phyloP scores from a whole-genome alignment of 2,797 vertebrate species.

The Sebastolobus alascanus region DNA sequence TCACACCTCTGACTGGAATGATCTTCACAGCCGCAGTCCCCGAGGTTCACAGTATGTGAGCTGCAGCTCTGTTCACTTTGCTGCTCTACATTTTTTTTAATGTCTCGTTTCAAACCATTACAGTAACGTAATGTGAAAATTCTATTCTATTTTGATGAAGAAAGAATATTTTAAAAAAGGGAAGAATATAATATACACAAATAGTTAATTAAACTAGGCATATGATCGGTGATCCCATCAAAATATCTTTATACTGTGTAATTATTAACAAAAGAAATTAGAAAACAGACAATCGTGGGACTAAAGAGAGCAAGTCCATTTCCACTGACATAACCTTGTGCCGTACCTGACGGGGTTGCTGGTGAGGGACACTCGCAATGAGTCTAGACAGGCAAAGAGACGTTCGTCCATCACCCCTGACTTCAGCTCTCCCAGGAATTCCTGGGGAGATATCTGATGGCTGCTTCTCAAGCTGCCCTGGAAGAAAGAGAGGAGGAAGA shows the following conservation, averaged over 20 bases:
- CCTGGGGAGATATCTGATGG: conserved; percentile 93
- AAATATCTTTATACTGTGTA: not conserved
- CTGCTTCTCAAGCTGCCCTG: conserved; percentile 93
- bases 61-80: not conserved
- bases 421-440: conserved; percentile 95
- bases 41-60: not conserved
- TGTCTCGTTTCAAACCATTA: not conserved
- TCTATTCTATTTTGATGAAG: not conserved
- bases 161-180: not conserved
- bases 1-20: not conserved
- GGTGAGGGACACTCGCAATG: conserved; percentile 95
- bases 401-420: conserved; percentile 92
- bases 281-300: not conserved
- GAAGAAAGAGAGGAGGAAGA: conserved; percentile 22
- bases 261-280: not conserved
- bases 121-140: not conserved
- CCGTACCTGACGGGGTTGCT: conserved; percentile 98
- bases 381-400: conserved; percentile 93
- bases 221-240: not conserved
- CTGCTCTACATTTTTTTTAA: not conserved
- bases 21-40: not conserved
- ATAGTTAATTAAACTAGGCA: not conserved
- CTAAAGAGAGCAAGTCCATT: not conserved
- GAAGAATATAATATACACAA: not conserved
- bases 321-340: conserved; percentile 5